Evolutionary conservation across 2,888 invertebrate species (phyloP).

Genomic region (Byasa hedistus): DNA sequence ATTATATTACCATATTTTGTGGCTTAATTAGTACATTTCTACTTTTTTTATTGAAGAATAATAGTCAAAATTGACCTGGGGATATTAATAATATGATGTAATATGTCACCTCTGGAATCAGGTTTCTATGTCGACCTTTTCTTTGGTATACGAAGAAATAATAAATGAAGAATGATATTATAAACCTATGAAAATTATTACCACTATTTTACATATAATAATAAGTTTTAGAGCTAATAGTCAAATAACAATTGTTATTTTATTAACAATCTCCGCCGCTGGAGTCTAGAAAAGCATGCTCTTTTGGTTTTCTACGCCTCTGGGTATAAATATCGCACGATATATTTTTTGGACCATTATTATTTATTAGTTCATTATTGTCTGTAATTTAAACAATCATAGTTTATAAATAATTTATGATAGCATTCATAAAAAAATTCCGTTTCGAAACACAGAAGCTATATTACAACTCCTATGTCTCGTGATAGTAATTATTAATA

Average conservation of each 20-base stretch:
- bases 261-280: too few species aligned
- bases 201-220: too few species aligned
- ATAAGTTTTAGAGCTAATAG: too few species aligned
- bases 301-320: too few species aligned
- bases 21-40: not conserved
- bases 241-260: too few species aligned
- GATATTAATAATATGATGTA: conserved; percentile 6
- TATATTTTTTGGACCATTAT: too few species aligned
- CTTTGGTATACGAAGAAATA: conserved; percentile 1
- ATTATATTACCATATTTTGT: not conserved
- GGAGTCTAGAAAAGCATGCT: too few species aligned
- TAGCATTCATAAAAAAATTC: not conserved
- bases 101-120: conserved; percentile 24
- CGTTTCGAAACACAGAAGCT: conserved; percentile 30
- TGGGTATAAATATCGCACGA: too few species aligned
- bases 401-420: not conserved
- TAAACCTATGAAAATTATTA: too few species aligned
- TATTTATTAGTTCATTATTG: too few species aligned
- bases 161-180: too few species aligned
- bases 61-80: conserved; percentile 3
- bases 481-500: conserved; percentile 43
- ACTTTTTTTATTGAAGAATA: conserved; percentile 6
- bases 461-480: conserved; percentile 26
- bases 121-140: conserved; percentile 11
- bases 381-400: not conserved